Base-by-base conservation (phyloP, 2,113 vertebrate species). In the Lontra canadensis region DNA sequence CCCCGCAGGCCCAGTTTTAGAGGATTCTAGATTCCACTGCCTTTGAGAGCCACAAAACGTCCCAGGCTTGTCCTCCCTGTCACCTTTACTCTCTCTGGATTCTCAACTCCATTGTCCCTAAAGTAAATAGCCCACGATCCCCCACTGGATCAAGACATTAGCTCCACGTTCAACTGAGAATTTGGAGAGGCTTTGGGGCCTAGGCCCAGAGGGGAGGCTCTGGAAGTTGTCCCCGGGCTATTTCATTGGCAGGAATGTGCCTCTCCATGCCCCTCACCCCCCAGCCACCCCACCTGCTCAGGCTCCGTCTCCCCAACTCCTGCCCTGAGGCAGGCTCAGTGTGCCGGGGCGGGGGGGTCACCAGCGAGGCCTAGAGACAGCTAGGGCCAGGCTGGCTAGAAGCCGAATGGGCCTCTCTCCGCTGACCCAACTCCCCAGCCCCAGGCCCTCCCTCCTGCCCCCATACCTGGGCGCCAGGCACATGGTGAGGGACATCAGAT, bases 401-500 rank as follows among this genome's bases (percentile, higher is more conserved):
- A 47, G 67, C 26, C 3, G 5, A 3, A n/a, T 0, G 57, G 17
- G 17, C 31, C 79, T 14, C 10, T 67, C 65, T 15, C 7, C 69
- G 25, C 21, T 6, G 29, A 47, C 81, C 83, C 47, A 21, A 69
- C 57, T 74, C 36, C 69, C 81, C 7, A 0, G 2, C 55, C 69
- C 78, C 81, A 26, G 36, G 34, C 34, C 44, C 59, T 1, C 71
- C 52, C 20, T 42, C 7, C 12, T 5, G 0, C 3, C 10, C 88
- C 44, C 88, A 14, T 97, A 99, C 99, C 99, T 99, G 31, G 99
- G 99, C 0, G 99, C 99, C 92, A 99, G 99, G 92, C 99, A 99
- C 99, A 99, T 99, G 97, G 99, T 99, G 17, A 99, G 99, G 84
- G 99, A 99, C 92, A 99, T 99, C 2, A 98, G 99, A 98, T 99